Conservation (phyloP, 2,797 vertebrate genomes). For the Oreortyx pictus region DNA sequence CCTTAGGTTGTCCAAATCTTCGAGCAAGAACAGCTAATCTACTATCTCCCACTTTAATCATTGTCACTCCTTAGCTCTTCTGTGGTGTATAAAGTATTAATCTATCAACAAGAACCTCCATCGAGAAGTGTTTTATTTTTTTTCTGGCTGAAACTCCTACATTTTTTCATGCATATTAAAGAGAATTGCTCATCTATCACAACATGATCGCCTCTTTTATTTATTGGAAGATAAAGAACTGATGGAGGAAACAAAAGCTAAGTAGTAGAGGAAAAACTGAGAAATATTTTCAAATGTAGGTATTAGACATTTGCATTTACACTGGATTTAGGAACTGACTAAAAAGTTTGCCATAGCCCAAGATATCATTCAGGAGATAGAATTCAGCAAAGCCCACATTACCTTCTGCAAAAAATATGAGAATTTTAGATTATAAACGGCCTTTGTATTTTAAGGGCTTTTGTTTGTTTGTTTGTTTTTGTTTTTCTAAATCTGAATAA, state of each 20-base stretch:
- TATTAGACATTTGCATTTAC: neutral
- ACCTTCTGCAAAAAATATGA: neutral
- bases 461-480: too few species aligned
- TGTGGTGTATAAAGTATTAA: neutral
- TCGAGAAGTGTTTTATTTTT: fast-evolving
- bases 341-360: neutral
- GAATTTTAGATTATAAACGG: neutral
- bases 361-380: neutral
- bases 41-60: neutral
- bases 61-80: neutral
- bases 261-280: neutral
- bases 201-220: neutral
- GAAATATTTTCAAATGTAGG: neutral
- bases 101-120: neutral
- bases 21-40: neutral
- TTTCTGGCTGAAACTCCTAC: neutral
- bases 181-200: neutral
- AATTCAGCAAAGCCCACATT: neutral
- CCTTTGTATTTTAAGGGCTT: neutral
- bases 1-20: neutral
- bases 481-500: neutral
- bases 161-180: neutral
- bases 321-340: neutral
- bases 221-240: neutral
- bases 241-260: neutral